Conservation (phyloP, 2,888 invertebrate genomes). For the Smittia aterrima region DNA sequence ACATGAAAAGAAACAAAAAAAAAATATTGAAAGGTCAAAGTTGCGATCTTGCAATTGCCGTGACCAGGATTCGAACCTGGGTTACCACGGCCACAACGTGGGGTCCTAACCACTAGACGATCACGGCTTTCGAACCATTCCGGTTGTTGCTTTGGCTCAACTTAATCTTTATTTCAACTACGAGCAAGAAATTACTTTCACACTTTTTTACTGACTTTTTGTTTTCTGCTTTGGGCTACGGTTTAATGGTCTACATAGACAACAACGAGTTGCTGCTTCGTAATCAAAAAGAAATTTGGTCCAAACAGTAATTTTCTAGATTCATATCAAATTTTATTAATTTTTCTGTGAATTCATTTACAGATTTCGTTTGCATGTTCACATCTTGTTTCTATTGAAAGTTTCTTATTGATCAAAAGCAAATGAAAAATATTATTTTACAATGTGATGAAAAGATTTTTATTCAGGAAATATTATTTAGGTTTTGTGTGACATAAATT, state of each 20-base stretch:
- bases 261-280: too few relatives aligned
- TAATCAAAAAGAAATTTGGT: too few relatives aligned
- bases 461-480: too few relatives aligned
- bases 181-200: neutral
- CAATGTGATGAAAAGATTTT: too few relatives aligned
- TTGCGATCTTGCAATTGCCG: conserved; percentile 16
- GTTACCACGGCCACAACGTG: conserved; percentile 41
- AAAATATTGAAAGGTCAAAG: too few relatives aligned
- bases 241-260: neutral
- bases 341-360: neutral
- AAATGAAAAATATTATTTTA: too few relatives aligned
- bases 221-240: neutral
- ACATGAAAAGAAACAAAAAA: too few relatives aligned
- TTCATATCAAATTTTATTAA: neutral
- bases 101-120: conserved; percentile 42
- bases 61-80: conserved; percentile 42
- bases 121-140: conserved; percentile 26
- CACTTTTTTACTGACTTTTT: neutral
- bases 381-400: too few relatives aligned
- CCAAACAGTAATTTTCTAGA: too few relatives aligned
- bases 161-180: neutral
- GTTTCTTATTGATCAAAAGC: too few relatives aligned
- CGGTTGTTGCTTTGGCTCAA: neutral
- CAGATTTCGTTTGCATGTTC: neutral
- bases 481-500: too few relatives aligned